These are phyloP conservation scores for Cynopterus brachyotis DNA, from an alignment of 2,113 vertebrate genomes.

Conservation along the genomic window DNA sequence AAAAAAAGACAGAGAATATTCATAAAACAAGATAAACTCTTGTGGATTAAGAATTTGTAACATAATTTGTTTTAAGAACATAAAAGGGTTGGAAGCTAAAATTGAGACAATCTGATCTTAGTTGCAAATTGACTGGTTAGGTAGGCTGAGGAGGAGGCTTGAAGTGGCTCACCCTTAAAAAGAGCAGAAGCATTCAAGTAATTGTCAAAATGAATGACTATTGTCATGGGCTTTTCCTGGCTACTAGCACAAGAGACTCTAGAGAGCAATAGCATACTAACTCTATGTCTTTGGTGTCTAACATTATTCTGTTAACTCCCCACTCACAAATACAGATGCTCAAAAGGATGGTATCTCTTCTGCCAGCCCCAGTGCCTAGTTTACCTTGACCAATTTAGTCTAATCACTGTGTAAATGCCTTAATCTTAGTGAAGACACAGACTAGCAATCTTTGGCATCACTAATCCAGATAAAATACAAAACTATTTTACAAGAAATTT, in stretches of 20 bases:
- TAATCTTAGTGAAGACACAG: background rate
- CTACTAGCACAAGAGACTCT: background rate
- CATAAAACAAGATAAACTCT: background rate
- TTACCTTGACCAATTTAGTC: background rate
- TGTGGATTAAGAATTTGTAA: background rate
- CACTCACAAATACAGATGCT: background rate
- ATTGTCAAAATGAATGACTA: background rate
- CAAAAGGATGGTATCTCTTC: background rate
- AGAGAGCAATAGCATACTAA: background rate
- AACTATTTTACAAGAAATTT: background rate
- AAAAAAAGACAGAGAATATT: background rate
- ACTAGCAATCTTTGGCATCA: background rate
- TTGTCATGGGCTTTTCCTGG: background rate
- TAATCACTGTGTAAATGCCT: background rate
- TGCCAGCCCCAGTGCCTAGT: background rate
- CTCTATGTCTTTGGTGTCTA: background rate
- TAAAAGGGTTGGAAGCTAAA: background rate
- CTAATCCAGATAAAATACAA: background rate
- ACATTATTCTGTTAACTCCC: background rate
- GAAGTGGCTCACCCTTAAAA: background rate
- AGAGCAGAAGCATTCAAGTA: background rate
- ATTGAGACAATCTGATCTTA: background rate
- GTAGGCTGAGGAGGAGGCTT: background rate
- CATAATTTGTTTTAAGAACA: constrained; percentile 5
- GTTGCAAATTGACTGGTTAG: background rate